Evolutionary conservation across 2,888 invertebrate species (phyloP), one percentile per base, ranked within the genome.

Genomic region (Monochamus alternatus): DNA sequence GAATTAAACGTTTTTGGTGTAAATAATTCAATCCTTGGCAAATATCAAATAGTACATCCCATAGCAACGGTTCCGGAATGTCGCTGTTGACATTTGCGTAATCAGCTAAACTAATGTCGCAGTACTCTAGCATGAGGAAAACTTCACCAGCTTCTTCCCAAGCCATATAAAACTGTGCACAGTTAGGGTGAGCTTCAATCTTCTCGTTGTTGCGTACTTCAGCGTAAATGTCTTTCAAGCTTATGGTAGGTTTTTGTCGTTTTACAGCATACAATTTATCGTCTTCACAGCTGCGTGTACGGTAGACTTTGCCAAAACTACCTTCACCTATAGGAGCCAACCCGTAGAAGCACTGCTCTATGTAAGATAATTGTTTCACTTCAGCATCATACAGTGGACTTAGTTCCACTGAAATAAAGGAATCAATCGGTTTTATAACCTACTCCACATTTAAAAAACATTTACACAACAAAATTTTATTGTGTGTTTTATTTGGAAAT

Each of bases 291-390:
- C 91, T 92, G 73, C 89, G 89, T 0, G 93, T 95, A 85, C 92
- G 92, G 84, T 92, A 94, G 0, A 95, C 95, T 87, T 93, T 93
- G 8, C 95, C 95, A 89, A 95, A 95, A 3, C 94, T 94, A 2
- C 95, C 95, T 85, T 92, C 92, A 1, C 95, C 95, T 55, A 95
- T 90, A 82, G 91, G 91, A 5, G 89, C 88, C 14, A 92, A 88
- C 38, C 91, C 89, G n/a, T 90, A 89, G 85, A 94, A 95, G 81
- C 92, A 92, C 86, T 94, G 94, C 68, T 94, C 91, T 84, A 94
- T 93, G 84, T 94, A 94, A 3, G 91, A 86, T 12, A 76, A 72
- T 55, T 55, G n/a, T 14, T 86, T 84, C 10, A 83, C 81, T 3
- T 84, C 84, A 10, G 86, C 88, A 65, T 91, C 88, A 77, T 90